Evolutionary conservation across 2,888 invertebrate species (phyloP), one percentile per base, ranked within the genome.

Genomic region (Volucella zonaria): DNA sequence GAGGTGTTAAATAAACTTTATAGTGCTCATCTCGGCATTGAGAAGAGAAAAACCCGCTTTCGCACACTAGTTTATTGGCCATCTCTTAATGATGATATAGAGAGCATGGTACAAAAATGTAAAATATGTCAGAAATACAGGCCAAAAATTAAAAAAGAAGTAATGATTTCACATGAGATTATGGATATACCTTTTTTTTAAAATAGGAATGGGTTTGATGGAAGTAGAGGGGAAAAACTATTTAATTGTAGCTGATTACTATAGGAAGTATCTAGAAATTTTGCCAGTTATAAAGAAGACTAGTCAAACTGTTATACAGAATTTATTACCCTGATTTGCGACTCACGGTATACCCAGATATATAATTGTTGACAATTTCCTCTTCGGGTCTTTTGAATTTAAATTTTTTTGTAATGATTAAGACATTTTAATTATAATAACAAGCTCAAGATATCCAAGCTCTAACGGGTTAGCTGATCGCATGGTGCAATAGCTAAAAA

Each of bases 141-240:
- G 8, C n/a, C 54, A n/a, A 31, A 38, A 11, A 54, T 1, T 31
- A 31, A 66, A 66, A 66, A 52, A 52, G 42, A 66, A 42, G 15
- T 18, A 51, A 66, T 66, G 51, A 51, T 52, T 52, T 52, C 51
- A 3, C 52, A 66, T 52, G 66, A 66, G 52, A 66, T 52, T 52
- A 1, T 15, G 14, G 66, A 66, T 14, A 66, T 66, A 88, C 18
- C 18, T 23, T 23, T 3, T 23, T 23, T 62, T n/a, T n/a, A n/a
- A 88, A 62, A 68, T 90, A 47, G 87, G 80, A 58, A 77, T 87
- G 43, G 89, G 89, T 87, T 88, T 89, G 80, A 75, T 23, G 2
- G 18, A 3, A 2, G 18, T 23, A 23, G 3, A 3, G 18, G 18
- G n/a, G 18, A 2, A 23, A 23, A 23, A 23, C 18, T 3, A 23